Evolutionary conservation across 2,888 invertebrate species (phyloP).

Genomic region (Halictus ligatus): DNA sequence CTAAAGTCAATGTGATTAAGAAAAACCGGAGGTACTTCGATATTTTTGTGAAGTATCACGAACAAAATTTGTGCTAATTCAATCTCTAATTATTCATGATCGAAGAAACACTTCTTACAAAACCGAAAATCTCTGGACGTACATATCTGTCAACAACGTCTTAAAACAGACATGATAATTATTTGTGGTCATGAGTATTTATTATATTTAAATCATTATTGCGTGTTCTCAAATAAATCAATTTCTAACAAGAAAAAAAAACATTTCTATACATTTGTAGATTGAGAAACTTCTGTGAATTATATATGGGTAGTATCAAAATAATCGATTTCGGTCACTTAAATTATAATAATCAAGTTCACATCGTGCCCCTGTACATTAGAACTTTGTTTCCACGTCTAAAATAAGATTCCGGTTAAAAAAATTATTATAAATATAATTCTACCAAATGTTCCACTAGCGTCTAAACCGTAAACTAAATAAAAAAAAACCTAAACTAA

Average conservation of each 20-base stretch:
- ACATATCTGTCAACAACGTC: not conserved
- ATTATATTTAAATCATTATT: not conserved
- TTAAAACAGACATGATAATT: not conserved
- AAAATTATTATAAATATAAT: conserved; percentile 36
- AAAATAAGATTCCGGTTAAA: conserved; percentile 74
- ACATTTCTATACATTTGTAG: not conserved
- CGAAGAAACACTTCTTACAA: not conserved
- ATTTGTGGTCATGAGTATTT: not conserved
- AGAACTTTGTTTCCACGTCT: conserved; percentile 58
- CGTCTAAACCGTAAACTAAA: not conserved
- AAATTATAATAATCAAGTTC: conserved; percentile 54
- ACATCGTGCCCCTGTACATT: conserved; percentile 49
- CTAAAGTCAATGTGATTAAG: not conserved
- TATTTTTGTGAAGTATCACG: not conserved
- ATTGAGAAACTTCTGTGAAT: not conserved
- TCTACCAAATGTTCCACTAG: conserved; percentile 22
- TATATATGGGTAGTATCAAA: conserved; percentile 18
- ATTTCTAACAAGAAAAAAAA: not conserved
- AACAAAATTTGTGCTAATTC: not conserved
- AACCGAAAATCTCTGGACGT: not conserved
- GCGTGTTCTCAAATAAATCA: not conserved
- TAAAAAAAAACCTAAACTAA: not conserved
- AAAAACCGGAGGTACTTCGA: not conserved
- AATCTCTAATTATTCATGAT: not conserved
- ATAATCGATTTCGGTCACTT: conserved; percentile 20